Percentiles rank a stretch among this genome's conserved stretches.
Evolutionary conservation across 2,888 invertebrate species (phyloP).

Genomic region (Lapara coniferarum): DNA sequence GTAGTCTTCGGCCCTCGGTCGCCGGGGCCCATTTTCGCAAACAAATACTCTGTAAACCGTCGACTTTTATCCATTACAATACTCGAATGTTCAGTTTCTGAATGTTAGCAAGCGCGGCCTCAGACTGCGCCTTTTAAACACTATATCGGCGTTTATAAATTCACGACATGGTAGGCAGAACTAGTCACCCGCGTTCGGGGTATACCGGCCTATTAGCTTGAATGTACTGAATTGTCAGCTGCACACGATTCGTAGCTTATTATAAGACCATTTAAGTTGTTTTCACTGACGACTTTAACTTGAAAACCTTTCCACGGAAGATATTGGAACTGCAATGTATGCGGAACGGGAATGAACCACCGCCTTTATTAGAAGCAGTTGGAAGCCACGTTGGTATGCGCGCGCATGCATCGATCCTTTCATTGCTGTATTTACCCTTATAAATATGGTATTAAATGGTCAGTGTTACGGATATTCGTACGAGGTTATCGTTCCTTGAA

Average conservation of each 20-base stretch:
- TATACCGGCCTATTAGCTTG: neutral
- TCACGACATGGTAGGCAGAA: too few relatives aligned
- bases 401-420: slow-evolving; percentile 74
- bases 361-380: slow-evolving; percentile 40
- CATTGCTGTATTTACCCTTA: neutral
- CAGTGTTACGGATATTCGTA: neutral
- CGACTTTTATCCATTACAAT: slow-evolving; percentile 85
- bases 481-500: neutral
- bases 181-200: neutral
- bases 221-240: neutral
- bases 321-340: neutral
- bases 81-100: neutral
- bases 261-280: neutral
- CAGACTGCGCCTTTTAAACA: neutral
- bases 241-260: neutral
- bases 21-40: slow-evolving; percentile 90
- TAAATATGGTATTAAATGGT: neutral
- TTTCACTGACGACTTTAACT: neutral
- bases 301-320: neutral
- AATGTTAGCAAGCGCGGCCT: neutral
- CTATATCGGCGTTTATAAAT: neutral
- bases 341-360: neutral
- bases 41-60: slow-evolving; percentile 91
- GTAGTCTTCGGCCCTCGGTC: slow-evolving; percentile 85
- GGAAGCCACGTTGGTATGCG: slow-evolving; percentile 69